A percentile compares a stretch with the other conserved stretches of the same genome.
Evolutionary conservation across 2,113 vertebrate species (phyloP).

Genomic region (Spea bombifrons): DNA sequence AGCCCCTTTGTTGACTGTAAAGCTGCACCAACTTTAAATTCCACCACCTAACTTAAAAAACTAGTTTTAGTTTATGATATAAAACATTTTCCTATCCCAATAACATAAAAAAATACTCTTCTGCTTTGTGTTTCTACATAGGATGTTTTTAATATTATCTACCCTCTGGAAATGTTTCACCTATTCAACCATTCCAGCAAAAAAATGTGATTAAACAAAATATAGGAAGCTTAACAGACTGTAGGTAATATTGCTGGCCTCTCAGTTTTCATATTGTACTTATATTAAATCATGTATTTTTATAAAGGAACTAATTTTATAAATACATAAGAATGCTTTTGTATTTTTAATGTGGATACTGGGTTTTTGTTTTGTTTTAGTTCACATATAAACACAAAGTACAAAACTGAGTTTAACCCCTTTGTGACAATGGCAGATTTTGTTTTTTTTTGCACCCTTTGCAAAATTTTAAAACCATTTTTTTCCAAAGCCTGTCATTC

Average conservation of each 20-base stretch:
- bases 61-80: too few relatives aligned
- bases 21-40: too few relatives aligned
- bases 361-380: neutral
- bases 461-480: too few relatives aligned
- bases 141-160: conserved; percentile 1
- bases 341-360: neutral
- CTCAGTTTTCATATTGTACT: neutral
- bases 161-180: conserved; percentile 23
- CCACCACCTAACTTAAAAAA: too few relatives aligned
- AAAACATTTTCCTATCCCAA: too few relatives aligned
- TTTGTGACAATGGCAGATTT: too few relatives aligned
- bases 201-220: conserved; percentile 21
- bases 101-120: too few relatives aligned
- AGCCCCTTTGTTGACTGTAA: too few relatives aligned
- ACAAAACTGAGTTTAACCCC: too few relatives aligned
- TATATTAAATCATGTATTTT: neutral
- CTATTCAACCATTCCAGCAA: conserved; percentile 11
- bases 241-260: conserved; percentile 4
- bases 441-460: too few relatives aligned
- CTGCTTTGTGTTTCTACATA: neutral
- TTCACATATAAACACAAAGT: too few relatives aligned
- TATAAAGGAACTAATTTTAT: neutral
- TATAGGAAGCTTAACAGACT: conserved; percentile 23
- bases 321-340: neutral
- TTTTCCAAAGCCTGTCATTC: too few relatives aligned